Base-by-base conservation (phyloP, 2,888 invertebrate species). In the Drosophila peninsularis region DNA sequence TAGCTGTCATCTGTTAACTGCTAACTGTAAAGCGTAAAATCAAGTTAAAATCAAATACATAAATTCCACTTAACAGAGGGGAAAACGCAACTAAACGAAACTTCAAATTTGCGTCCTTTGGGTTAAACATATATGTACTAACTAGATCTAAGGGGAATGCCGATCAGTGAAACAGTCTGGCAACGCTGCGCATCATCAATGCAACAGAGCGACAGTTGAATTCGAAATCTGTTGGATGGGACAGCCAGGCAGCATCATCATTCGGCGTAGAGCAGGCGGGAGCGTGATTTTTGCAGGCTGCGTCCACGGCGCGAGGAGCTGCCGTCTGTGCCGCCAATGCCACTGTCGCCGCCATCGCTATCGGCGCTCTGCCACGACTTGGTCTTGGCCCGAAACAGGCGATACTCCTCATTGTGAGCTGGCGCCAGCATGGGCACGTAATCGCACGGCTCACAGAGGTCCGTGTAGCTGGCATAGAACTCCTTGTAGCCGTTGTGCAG, bases 401-500 rank as follows among this genome's bases (percentile, higher is more conserved):
- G 93, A 53, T 97, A 93, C 66, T 96, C 95, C 1, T 94, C 94
- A 58, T 94, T 94, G 91, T 97, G 96, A 42, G 94, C 94, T 0
- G 97, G 96, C 90, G 98, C 96, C 70, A 95, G 90, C 99, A 99
- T 99, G 56, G 96, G 96, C 42, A 95, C 94, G 92, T 99, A 97
- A 0, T 93, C 93, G 53, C 94, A 92, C 0, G 97, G 97, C 21
- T 94, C 95, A 88, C 97, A 96, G 32, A 97, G 93, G 0, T 94
- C 93, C 21, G 95, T 93, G 89, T 95, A 94, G 1, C 93, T 92
- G 75, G 94, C 94, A 91, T 94, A 98, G 93, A 99, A 98, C 24
- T 94, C 94, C 90, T 97, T 96, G 93, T 98, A 98, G 30, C 98
- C 98, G 3, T 97, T 97, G 89, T 98, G 96, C 30, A 99, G 94